A percentile compares a stretch with the other conserved stretches of the same genome.
Conservation (phyloP, 2,797 vertebrate genomes). For the Propithecus perrieri region DNA sequence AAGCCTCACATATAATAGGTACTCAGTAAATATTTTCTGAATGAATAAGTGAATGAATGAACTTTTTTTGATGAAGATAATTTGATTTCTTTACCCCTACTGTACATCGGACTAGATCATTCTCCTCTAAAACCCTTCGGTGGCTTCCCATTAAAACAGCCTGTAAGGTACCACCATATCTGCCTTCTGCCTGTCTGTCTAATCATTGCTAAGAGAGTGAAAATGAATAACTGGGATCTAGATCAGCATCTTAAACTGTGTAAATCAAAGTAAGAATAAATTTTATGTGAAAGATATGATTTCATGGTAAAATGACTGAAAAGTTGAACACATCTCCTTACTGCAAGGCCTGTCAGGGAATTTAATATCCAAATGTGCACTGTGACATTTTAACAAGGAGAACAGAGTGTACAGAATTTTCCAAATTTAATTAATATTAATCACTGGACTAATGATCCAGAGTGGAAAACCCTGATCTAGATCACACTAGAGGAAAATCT, state of each 20-base stretch:
- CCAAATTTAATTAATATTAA: slow-evolving; percentile 37
- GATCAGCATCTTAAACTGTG: neutral
- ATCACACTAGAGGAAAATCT: neutral
- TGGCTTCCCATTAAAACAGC: neutral
- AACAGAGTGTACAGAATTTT: neutral
- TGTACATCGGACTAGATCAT: neutral
- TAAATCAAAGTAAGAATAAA: neutral
- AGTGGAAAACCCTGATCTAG: neutral
- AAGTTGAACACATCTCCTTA: neutral
- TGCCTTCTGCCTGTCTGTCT: neutral
- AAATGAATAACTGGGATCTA: neutral
- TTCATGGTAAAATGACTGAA: slow-evolving; percentile 31
- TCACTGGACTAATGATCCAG: neutral
- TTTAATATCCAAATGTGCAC: neutral
- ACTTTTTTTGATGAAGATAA: neutral
- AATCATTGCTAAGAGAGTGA: neutral
- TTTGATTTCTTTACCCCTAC: neutral
- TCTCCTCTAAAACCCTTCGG: neutral
- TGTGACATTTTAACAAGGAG: neutral
- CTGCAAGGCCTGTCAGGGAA: neutral
- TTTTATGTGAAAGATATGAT: neutral
- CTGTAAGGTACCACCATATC: neutral
- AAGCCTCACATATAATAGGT: neutral
- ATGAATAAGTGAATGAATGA: neutral
- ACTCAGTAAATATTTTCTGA: neutral